These are phyloP conservation scores for Andrena chrysosceles DNA, from an alignment of 2,888 invertebrate species.

Conservation along the genomic window DNA sequence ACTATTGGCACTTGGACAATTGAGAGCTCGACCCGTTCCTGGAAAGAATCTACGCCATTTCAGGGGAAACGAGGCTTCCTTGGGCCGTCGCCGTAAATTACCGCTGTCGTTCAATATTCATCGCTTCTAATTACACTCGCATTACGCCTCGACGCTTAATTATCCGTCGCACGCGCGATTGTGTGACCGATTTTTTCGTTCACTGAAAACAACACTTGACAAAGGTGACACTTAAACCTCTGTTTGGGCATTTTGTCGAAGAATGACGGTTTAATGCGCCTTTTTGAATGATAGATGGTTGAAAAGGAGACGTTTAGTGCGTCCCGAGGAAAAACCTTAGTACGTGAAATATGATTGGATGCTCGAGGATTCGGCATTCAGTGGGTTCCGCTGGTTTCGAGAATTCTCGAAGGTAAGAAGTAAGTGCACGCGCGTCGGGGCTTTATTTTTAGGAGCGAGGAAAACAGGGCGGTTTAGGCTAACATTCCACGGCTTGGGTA, in stretches of 20 bases:
- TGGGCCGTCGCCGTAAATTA: constrained; percentile 39
- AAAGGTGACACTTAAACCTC: too few relatives aligned
- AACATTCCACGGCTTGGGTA: background rate
- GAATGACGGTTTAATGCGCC: background rate
- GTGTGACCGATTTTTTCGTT: background rate
- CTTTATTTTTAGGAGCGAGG: background rate
- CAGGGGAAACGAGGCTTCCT: background rate
- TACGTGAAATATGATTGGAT: background rate
- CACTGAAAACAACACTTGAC: too few relatives aligned
- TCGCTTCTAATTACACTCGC: constrained; percentile 10
- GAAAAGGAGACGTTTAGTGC: too few relatives aligned
- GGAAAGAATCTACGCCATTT: constrained; percentile 38
- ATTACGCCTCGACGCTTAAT: background rate
- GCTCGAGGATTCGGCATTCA: background rate
- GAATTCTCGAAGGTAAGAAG: background rate
- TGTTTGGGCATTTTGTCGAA: background rate
- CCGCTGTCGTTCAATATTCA: constrained; percentile 29
- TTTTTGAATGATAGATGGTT: too few relatives aligned
- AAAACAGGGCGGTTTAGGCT: background rate
- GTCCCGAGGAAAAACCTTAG: too few relatives aligned
- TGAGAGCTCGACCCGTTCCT: constrained; percentile 29
- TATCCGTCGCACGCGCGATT: background rate
- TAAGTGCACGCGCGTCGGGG: background rate
- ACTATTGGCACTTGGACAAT: constrained; percentile 12
- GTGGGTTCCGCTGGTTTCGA: background rate